These are phyloP conservation scores for Gorsachius goisagi DNA, from an alignment of 2,113 vertebrate genomes.

Conservation along the genomic window DNA sequence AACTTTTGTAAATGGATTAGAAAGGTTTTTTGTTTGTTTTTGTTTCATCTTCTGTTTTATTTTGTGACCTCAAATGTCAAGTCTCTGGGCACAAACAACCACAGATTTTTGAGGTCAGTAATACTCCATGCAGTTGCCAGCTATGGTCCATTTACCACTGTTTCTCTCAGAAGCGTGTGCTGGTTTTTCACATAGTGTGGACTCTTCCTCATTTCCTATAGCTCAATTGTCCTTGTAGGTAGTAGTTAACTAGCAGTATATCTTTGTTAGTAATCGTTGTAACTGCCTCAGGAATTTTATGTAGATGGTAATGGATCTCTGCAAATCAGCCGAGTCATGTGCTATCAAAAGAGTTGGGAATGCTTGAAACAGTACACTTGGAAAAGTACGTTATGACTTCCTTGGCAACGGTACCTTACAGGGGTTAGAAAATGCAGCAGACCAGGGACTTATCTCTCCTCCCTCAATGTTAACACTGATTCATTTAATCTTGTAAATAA, in stretches of 20 bases:
- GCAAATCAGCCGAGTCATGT: not conserved
- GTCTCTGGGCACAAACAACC: not conserved
- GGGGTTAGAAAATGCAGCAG: not conserved
- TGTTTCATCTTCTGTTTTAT: not conserved
- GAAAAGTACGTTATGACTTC: not conserved
- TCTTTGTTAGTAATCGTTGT: not conserved
- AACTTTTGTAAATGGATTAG: not conserved
- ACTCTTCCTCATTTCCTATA: not conserved
- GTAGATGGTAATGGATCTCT: not conserved
- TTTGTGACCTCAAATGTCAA: constrained; percentile 8
- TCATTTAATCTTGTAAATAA: not conserved
- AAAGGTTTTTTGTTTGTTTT: not conserved
- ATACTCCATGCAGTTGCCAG: not conserved
- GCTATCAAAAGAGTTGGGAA: not conserved
- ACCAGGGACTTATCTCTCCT: not conserved
- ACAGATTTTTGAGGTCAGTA: not conserved
- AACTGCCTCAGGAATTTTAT: not conserved
- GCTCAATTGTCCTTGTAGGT: not conserved
- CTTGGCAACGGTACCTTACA: not conserved
- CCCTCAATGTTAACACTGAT: not conserved
- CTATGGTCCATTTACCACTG: not conserved
- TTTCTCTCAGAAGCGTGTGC: not conserved
- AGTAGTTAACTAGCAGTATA: not conserved
- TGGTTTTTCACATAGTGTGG: not conserved
- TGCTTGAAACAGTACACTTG: not conserved